Evolutionary conservation across 2,888 invertebrate species (phyloP).

Genomic region (Enchytraeus crypticus): DNA sequence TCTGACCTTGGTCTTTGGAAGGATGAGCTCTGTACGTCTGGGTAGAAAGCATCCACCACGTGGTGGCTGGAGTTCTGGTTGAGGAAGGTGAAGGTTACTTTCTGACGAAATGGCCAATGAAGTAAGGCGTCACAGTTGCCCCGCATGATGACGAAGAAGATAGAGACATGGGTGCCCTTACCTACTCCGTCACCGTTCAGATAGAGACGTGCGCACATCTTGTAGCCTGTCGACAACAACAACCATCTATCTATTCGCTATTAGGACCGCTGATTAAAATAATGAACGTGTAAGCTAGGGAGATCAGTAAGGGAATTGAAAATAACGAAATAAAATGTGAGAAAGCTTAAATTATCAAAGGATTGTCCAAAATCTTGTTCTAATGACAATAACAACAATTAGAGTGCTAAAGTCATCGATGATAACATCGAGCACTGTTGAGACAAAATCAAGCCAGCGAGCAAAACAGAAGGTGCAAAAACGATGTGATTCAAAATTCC

Average conservation of each 20-base stretch:
- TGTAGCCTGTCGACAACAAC: constrained; percentile 28
- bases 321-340: too few species aligned
- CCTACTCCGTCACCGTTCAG: constrained; percentile 46
- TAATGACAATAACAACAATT: too few species aligned
- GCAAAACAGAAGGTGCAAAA: too few species aligned
- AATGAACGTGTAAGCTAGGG: too few species aligned
- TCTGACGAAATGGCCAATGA: constrained; percentile 41
- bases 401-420: too few species aligned
- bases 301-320: too few species aligned
- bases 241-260: background rate
- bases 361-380: too few species aligned
- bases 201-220: constrained; percentile 44
- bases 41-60: constrained; percentile 38
- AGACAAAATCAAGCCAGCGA: too few species aligned
- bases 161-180: constrained; percentile 37
- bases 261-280: background rate
- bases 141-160: constrained; percentile 44
- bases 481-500: too few species aligned
- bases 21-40: constrained; percentile 39
- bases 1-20: constrained; percentile 36
- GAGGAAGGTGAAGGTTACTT: constrained; percentile 38
- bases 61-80: constrained; percentile 35
- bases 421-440: too few species aligned
- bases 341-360: too few species aligned
- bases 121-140: constrained; percentile 42